phyloP scores from a whole-genome alignment of 2,888 invertebrate species.

The Aspidiotus rigidus region DNA sequence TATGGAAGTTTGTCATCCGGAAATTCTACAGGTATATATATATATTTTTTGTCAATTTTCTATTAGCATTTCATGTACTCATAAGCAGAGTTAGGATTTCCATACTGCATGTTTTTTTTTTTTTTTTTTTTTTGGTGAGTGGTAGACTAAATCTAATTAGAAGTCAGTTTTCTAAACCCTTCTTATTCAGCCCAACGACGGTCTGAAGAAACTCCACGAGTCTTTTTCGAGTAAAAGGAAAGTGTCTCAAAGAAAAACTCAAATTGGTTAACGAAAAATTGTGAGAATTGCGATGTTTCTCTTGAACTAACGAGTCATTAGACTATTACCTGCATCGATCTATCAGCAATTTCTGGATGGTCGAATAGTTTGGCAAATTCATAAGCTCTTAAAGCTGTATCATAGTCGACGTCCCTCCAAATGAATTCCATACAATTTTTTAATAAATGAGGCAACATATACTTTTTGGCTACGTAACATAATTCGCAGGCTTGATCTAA shows the following conservation, averaged over 20 bases:
- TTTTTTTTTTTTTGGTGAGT: too few relatives aligned
- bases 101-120: too few relatives aligned
- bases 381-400: slow-evolving; percentile 74
- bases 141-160: too few relatives aligned
- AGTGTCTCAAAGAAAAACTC: slow-evolving; percentile 3
- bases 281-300: too few relatives aligned
- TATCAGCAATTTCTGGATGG: slow-evolving; percentile 68
- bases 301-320: neutral
- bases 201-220: too few relatives aligned
- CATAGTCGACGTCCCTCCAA: slow-evolving; percentile 70
- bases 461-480: slow-evolving; percentile 80
- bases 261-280: neutral
- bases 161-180: too few relatives aligned
- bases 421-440: slow-evolving; percentile 72
- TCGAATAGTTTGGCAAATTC: slow-evolving; percentile 80
- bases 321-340: slow-evolving; percentile 60
- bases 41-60: neutral
- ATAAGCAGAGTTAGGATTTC: too few relatives aligned
- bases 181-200: too few relatives aligned
- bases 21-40: too few relatives aligned
- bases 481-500: slow-evolving; percentile 80
- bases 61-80: too few relatives aligned
- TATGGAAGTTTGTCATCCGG: neutral
- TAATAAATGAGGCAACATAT: slow-evolving; percentile 73
- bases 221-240: neutral